Conservation (phyloP, 2,888 invertebrate species). For the Esperia sulphurella region DNA sequence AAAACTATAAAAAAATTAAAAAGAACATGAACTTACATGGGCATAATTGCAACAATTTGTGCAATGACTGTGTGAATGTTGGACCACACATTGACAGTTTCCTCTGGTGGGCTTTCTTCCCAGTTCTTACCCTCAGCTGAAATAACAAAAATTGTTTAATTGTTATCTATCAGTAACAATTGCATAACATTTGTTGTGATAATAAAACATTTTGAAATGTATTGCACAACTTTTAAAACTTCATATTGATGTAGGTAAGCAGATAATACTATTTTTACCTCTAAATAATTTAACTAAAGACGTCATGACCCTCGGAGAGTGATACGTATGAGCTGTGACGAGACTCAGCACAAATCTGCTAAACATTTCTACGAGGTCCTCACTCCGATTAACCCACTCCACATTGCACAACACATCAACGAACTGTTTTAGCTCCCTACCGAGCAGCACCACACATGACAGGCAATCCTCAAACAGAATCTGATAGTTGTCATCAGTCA, state of each 20-base stretch:
- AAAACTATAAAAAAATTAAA: no score
- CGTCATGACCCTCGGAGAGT: constrained; percentile 55
- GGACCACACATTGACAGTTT: constrained; percentile 76
- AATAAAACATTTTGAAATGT: not conserved
- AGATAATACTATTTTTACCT: constrained; percentile 38
- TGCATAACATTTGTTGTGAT: not conserved
- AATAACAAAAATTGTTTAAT: not conserved
- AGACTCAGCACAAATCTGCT: constrained; percentile 54
- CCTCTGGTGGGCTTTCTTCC: constrained; percentile 77
- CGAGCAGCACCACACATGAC: constrained; percentile 58
- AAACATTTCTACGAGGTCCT: constrained; percentile 50
- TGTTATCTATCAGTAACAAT: not conserved
- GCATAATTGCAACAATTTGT: constrained; percentile 69
- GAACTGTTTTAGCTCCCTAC: constrained; percentile 54
- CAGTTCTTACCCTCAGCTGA: constrained; percentile 78
- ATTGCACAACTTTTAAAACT: not conserved
- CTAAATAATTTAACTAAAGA: constrained; percentile 59
- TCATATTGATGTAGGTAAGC: not conserved
- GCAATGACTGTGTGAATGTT: constrained; percentile 81
- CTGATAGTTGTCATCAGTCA: constrained; percentile 63
- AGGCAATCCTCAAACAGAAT: constrained; percentile 62
- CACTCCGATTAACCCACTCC: constrained; percentile 54
- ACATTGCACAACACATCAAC: constrained; percentile 56
- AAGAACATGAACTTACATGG: constrained; percentile 57
- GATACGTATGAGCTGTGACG: constrained; percentile 69